phyloP scores from a whole-genome alignment of 37 sponge, comb jelly and placozoan species.

The Bolinopsis microptera region DNA sequence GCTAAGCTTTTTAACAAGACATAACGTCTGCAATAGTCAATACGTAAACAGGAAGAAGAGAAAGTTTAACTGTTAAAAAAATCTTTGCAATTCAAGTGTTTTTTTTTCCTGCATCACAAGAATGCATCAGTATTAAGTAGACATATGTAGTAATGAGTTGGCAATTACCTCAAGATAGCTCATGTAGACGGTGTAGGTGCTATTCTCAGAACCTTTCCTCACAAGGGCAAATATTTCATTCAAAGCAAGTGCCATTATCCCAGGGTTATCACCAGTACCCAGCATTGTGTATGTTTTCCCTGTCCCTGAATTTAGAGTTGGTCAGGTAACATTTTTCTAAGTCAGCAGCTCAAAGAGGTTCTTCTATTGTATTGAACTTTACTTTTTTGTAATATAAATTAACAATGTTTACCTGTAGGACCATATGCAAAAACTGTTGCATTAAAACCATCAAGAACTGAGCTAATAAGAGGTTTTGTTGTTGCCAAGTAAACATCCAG shows the following conservation, averaged over 20 bases:
- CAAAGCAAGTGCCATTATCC: slow-evolving; percentile 83
- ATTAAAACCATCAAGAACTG: slow-evolving; percentile 76
- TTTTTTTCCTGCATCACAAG: too few species aligned
- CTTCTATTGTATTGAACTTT: too few species aligned
- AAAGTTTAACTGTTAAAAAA: neutral
- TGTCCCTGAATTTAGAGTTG: slow-evolving; percentile 80
- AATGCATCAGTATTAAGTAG: too few species aligned
- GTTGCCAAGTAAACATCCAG: slow-evolving; percentile 77
- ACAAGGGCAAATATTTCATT: slow-evolving; percentile 78
- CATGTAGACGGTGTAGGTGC: slow-evolving; percentile 74
- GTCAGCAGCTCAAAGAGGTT: too few species aligned
- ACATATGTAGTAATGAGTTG: too few species aligned
- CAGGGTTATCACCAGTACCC: slow-evolving; percentile 76
- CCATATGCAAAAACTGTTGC: slow-evolving; percentile 92
- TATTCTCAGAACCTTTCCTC: slow-evolving; percentile 70
- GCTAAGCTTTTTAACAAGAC: neutral
- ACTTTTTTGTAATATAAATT: too few species aligned
- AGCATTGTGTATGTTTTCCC: slow-evolving; percentile 93
- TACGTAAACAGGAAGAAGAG: neutral
- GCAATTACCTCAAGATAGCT: slow-evolving; percentile 84
- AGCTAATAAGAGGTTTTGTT: slow-evolving; percentile 70
- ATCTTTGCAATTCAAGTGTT: too few species aligned
- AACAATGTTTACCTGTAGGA: slow-evolving; percentile 73
- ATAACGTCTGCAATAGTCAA: neutral
- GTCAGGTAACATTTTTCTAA: too few species aligned